phyloP scores from a whole-genome alignment of 2,797 vertebrate species.

The Triplophysa bombifrons region DNA sequence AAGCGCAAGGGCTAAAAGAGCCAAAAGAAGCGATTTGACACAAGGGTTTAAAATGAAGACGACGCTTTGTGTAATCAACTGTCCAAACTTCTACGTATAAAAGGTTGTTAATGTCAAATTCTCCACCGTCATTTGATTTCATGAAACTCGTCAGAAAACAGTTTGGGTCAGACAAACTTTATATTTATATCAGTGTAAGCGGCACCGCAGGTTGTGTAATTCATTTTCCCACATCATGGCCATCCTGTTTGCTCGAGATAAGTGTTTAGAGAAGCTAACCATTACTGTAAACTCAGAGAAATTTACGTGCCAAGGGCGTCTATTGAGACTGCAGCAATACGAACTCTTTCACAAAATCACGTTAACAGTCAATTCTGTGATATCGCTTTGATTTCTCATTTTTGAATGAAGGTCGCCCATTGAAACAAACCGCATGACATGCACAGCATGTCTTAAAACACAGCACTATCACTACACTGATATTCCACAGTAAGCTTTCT shows the following conservation, averaged over 20 bases:
- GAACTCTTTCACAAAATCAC: constrained; percentile 13
- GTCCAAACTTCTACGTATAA: constrained; percentile 18
- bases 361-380: not conserved
- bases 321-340: constrained; percentile 46
- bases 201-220: constrained; percentile 18
- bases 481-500: constrained; percentile 8
- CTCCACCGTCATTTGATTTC: constrained; percentile 10
- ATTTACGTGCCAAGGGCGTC: constrained; percentile 45
- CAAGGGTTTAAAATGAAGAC: constrained; percentile 22
- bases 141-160: not conserved
- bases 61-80: constrained; percentile 37
- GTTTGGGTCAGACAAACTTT: not conserved
- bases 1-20: constrained; percentile 39
- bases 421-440: not conserved
- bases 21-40: constrained; percentile 34
- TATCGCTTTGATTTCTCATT: constrained; percentile 3
- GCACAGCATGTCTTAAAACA: not conserved
- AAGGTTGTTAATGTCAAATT: constrained; percentile 15
- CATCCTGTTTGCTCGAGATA: constrained; percentile 14
- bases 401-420: constrained; percentile 16
- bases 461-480: constrained; percentile 24
- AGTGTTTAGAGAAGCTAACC: constrained; percentile 32
- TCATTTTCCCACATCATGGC: constrained; percentile 29
- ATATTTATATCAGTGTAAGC: constrained; percentile 35
- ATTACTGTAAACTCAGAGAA: constrained; percentile 40